A percentile compares a stretch with the other conserved stretches of the same genome.
Conservation (phyloP, 2,113 vertebrate genomes). For the Nematolebias whitei region DNA sequence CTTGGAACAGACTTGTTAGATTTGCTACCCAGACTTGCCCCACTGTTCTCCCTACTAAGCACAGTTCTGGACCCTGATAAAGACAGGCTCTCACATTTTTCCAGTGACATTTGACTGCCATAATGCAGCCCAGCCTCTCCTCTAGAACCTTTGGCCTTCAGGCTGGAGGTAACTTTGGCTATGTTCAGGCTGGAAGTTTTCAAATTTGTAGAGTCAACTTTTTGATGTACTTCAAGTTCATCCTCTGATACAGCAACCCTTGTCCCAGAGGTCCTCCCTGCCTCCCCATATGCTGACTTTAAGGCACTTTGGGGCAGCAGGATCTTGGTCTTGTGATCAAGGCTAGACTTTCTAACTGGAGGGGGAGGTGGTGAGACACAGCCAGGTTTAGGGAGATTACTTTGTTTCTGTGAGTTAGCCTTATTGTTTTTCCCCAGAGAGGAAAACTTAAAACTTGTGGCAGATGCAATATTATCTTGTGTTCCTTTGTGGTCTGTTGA, state of each 20-base stretch:
- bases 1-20: conserved; percentile 85
- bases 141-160: conserved; percentile 83
- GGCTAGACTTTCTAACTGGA: conserved; percentile 93
- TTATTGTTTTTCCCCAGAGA: conserved; percentile 85
- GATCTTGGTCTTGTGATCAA: conserved; percentile 87
- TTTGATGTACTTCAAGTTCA: conserved; percentile 67
- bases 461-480: conserved; percentile 70
- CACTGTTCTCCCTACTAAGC: conserved; percentile 80
- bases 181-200: conserved; percentile 79
- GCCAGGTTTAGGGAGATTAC: conserved; percentile 79
- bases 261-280: conserved; percentile 65
- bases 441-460: conserved; percentile 84
- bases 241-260: conserved; percentile 73
- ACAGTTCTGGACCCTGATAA: conserved; percentile 80
- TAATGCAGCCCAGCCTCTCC: conserved; percentile 82
- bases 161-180: conserved; percentile 84
- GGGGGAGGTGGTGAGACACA: conserved; percentile 87
- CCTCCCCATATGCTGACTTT: conserved; percentile 79
- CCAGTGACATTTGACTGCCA: conserved; percentile 87
- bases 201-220: conserved; percentile 81
- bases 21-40: conserved; percentile 78
- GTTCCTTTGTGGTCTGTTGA: conserved; percentile 73
- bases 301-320: conserved; percentile 81
- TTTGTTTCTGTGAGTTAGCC: conserved; percentile 73
- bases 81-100: conserved; percentile 85